Evolutionary conservation across 1,140 invertebrate genomes (phyloP).

Genomic region (Myzus persicae): DNA sequence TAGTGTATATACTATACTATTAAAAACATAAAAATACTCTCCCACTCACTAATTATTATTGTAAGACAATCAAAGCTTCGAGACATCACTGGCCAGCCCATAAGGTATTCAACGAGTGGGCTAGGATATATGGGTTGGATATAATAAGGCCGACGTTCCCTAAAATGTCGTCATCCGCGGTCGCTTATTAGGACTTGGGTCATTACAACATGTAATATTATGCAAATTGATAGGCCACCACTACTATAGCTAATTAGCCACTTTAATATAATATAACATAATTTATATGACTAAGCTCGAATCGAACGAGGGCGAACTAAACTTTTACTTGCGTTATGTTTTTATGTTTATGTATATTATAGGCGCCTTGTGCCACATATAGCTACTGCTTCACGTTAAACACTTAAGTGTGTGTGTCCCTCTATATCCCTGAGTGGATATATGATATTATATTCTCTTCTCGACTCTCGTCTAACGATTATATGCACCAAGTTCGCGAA

Average conservation of each 20-base stretch:
- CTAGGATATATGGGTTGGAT: not conserved
- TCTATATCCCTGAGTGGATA: not conserved
- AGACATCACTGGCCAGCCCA: not conserved
- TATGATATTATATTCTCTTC: constrained; percentile 18
- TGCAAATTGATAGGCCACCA: not conserved
- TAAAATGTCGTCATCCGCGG: not conserved
- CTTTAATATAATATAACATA: not conserved
- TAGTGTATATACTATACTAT: not conserved
- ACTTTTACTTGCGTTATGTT: constrained; percentile 5
- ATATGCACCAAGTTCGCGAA: not conserved
- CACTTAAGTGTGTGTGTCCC: not conserved
- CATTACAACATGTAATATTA: not conserved
- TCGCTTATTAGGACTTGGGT: not conserved
- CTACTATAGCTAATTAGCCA: not conserved
- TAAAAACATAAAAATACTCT: not conserved
- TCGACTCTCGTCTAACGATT: not conserved
- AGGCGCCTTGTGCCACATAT: not conserved
- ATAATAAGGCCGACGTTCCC: not conserved
- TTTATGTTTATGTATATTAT: not conserved
- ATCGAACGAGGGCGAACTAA: not conserved
- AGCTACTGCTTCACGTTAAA: not conserved
- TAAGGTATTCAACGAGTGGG: not conserved
- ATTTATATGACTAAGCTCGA: not conserved
- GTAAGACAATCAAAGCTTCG: not conserved
- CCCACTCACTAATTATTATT: no score